Evolutionary conservation across 2,797 vertebrate genomes (phyloP), one percentile per base, ranked within the genome.

Genomic region (Clarias laeviceps): DNA sequence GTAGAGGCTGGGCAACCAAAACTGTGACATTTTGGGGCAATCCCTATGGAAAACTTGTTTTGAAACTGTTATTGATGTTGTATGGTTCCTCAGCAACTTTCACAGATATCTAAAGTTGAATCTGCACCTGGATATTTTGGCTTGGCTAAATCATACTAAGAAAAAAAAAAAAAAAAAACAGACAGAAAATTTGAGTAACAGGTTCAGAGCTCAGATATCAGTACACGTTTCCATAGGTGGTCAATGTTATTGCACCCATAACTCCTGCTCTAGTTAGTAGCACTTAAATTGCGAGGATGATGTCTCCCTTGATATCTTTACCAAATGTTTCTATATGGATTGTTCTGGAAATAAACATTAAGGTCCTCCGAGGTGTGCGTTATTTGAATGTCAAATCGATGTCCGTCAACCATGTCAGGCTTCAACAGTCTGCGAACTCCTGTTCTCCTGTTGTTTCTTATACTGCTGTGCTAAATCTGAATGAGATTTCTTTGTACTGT

Each of bases 11-110:
- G 91, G 87, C 88, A 88, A 85, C 87, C 81, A 90, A 86, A 86
- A 73, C 89, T 89, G 40, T 93, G 91, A 93, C 92, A 91, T 94
- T 94, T 91, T 85, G 86, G 90, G 90, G 88, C 68, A 83, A 87
- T 86, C 83, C 83, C 85, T 78, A 72, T 88, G 89, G 83, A 87
- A 89, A 83, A 85, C 65, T 80, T 85, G 84, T 81, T 86, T 85
- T 82, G 87, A 24, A 83, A 88, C 69, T 87, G 83, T 73, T 86
- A 59, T 80, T 88, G 45, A 86, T 8, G 82, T 82, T 72, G 83
- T 84, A 82, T 57, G 85, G 70, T 84, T 66, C 50, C 87, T 86
- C 80, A 59, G 88, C 78, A 87, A 84, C 87, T 59, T 80, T 77
- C 22, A 64, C 9, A 17, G 79, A 82, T 80, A 83, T 83, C 82